Evolutionary conservation across 1,140 invertebrate genomes (phyloP).

Genomic region (Pseudomyrmex dendroicus): DNA sequence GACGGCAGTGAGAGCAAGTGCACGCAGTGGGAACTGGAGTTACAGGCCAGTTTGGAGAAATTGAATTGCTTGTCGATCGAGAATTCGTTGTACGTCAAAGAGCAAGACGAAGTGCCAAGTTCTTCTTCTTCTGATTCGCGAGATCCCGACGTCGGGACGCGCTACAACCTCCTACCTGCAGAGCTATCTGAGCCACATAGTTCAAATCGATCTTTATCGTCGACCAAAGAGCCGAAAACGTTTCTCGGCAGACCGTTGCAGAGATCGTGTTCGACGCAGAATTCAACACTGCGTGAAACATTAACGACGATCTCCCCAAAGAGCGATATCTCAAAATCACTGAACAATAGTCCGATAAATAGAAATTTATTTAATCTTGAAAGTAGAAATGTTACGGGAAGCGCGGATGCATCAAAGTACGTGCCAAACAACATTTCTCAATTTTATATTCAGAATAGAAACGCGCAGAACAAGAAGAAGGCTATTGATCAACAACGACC

Average conservation of each 20-base stretch:
- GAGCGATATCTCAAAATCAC: conserved; percentile 77
- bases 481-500: background rate
- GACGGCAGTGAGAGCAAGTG: conserved; percentile 82
- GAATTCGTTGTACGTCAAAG: conserved; percentile 45
- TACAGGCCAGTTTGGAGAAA: conserved; percentile 80
- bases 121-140: conserved; percentile 43
- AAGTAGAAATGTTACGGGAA: conserved; percentile 7
- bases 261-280: conserved; percentile 72
- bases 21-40: conserved; percentile 82
- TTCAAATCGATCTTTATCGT: conserved; percentile 39
- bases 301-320: conserved; percentile 69
- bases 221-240: conserved; percentile 16
- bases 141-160: background rate
- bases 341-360: conserved; percentile 77
- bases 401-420: conserved; percentile 46
- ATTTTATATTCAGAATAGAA: conserved; percentile 53
- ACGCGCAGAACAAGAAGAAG: conserved; percentile 44
- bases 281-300: conserved; percentile 61
- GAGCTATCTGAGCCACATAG: conserved; percentile 31
- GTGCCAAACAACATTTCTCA: conserved; percentile 66
- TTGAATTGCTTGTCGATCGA: conserved; percentile 75
- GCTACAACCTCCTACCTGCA: conserved; percentile 11
- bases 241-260: conserved; percentile 49
- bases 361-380: conserved; percentile 70
- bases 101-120: conserved; percentile 25